These are phyloP conservation scores for Oplegnathus fasciatus DNA, from an alignment of 2,113 vertebrate species.

Conservation along the genomic window DNA sequence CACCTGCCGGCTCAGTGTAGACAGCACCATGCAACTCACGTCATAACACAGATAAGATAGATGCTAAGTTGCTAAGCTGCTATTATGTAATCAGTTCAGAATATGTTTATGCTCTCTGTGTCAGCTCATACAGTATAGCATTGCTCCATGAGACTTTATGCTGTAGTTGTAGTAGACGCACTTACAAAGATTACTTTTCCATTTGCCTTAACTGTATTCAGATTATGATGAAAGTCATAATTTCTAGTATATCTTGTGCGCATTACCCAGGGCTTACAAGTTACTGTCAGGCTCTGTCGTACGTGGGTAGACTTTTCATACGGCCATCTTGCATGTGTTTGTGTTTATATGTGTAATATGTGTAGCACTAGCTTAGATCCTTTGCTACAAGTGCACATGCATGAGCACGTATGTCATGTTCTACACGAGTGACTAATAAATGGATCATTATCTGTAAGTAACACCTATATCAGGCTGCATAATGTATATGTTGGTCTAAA, in stretches of 20 bases:
- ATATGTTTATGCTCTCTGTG: slow-evolving; percentile 24
- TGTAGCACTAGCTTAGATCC: slow-evolving; percentile 48
- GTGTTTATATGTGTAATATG: slow-evolving; percentile 54
- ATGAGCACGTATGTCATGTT: slow-evolving; percentile 61
- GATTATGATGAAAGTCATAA: slow-evolving; percentile 17
- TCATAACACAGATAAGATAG: slow-evolving; percentile 53
- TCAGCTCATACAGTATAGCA: slow-evolving; percentile 24
- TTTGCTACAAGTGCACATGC: slow-evolving; percentile 53
- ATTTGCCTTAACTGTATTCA: slow-evolving; percentile 14
- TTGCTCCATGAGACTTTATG: slow-evolving; percentile 15
- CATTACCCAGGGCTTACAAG: slow-evolving; percentile 25
- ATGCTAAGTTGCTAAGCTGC: slow-evolving; percentile 32
- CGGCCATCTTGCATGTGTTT: slow-evolving; percentile 66
- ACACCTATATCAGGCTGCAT: slow-evolving; percentile 40
- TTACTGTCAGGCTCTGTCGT: slow-evolving; percentile 48
- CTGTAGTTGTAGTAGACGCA: slow-evolving; percentile 6
- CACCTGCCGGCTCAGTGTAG: slow-evolving; percentile 70
- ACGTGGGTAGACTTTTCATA: slow-evolving; percentile 56
- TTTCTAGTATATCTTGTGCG: slow-evolving; percentile 21
- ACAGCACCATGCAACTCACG: slow-evolving; percentile 35
- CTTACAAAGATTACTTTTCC: slow-evolving; percentile 11
- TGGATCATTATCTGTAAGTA: slow-evolving; percentile 72
- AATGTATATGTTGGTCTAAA: slow-evolving; percentile 42
- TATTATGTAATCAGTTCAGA: slow-evolving; percentile 32
- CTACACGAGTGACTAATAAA: slow-evolving; percentile 70